These are phyloP conservation scores for Gortyna flavago DNA, from an alignment of 2,888 invertebrate genomes.

Conservation along the genomic window DNA sequence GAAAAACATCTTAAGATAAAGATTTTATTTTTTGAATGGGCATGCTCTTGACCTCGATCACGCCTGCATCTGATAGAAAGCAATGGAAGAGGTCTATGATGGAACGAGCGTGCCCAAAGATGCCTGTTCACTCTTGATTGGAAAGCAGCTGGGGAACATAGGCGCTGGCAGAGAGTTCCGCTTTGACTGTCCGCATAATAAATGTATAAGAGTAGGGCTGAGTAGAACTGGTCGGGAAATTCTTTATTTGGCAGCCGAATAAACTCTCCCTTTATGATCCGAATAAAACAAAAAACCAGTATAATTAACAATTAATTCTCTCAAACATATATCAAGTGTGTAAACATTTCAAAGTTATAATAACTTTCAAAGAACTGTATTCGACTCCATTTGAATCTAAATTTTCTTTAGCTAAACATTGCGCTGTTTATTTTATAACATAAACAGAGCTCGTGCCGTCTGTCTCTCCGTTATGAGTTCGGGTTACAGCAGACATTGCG, in stretches of 20 bases:
- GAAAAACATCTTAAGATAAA: too few relatives aligned
- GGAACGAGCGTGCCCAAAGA: background rate
- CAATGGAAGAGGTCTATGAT: too few relatives aligned
- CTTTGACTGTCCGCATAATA: background rate
- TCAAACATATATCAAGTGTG: conserved; percentile 4
- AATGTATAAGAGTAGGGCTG: background rate
- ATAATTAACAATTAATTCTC: background rate
- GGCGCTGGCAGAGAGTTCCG: background rate
- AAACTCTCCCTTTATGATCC: background rate
- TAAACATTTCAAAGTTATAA: conserved; percentile 1
- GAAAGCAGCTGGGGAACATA: background rate
- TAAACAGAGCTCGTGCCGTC: conserved; percentile 40
- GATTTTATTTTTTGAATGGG: background rate
- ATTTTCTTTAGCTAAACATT: conserved; percentile 30
- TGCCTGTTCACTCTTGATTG: background rate
- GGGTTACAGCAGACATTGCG: background rate
- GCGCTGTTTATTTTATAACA: conserved; percentile 36
- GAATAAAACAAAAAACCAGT: background rate
- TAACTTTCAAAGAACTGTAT: conserved; percentile 30
- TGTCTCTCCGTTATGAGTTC: conserved; percentile 32
- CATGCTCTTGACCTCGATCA: too few relatives aligned
- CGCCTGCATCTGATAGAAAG: too few relatives aligned
- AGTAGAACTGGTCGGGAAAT: background rate
- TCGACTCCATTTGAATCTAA: conserved; percentile 37
- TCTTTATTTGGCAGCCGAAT: too few relatives aligned